Evolutionary conservation across 2,797 vertebrate genomes (phyloP).

Genomic region (Sciaenops ocellatus): DNA sequence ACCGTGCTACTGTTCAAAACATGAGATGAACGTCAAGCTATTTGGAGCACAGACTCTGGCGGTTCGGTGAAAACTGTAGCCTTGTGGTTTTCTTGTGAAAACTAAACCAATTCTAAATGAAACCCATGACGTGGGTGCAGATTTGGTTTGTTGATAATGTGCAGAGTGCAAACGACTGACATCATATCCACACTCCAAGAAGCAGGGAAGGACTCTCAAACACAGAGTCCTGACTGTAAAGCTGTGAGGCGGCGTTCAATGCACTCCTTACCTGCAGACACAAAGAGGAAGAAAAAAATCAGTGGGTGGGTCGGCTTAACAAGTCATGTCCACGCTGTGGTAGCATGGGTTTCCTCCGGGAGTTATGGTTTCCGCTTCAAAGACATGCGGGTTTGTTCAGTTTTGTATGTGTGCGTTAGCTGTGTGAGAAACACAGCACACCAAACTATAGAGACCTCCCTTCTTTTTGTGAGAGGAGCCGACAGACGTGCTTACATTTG

Average conservation of each 20-base stretch:
- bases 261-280: slow-evolving; percentile 91
- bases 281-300: not conserved
- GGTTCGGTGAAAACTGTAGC: slow-evolving; percentile 12
- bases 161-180: slow-evolving; percentile 52
- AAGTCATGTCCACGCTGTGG: not conserved
- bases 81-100: slow-evolving; percentile 39
- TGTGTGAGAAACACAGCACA: too few relatives aligned
- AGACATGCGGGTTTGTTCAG: not conserved
- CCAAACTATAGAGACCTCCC: not conserved
- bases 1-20: slow-evolving; percentile 8
- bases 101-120: slow-evolving; percentile 37
- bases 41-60: slow-evolving; percentile 4
- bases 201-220: slow-evolving; percentile 75
- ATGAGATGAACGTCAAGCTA: slow-evolving; percentile 14
- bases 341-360: not conserved
- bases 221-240: slow-evolving; percentile 91
- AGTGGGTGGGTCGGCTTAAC: not conserved
- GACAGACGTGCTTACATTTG: slow-evolving; percentile 88
- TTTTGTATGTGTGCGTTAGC: not conserved
- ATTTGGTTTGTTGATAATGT: slow-evolving; percentile 44
- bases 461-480: not conserved
- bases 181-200: slow-evolving; percentile 32
- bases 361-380: not conserved
- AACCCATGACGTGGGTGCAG: slow-evolving; percentile 19
- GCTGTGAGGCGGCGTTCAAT: slow-evolving; percentile 95